These are phyloP conservation scores for Tribolium castaneum DNA, from an alignment of 1,140 invertebrate species.

Conservation along the genomic window DNA sequence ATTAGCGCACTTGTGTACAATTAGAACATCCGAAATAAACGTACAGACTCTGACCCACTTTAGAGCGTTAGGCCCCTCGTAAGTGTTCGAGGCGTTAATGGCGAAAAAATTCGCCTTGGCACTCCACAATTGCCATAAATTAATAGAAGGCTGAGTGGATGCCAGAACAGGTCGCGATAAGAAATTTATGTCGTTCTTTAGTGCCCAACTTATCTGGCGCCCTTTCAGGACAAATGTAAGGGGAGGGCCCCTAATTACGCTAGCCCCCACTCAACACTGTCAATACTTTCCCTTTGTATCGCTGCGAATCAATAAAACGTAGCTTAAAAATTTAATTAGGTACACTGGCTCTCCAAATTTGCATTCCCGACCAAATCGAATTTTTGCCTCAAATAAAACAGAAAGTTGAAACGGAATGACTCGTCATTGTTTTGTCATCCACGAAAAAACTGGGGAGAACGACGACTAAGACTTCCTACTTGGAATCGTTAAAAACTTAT, in stretches of 20 bases:
- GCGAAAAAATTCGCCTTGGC: not conserved
- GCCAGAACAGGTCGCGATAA: not conserved
- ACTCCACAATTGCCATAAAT: slow-evolving; percentile 9
- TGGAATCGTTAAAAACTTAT: slow-evolving; percentile 13
- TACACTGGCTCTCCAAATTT: not conserved
- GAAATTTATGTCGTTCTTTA: slow-evolving; percentile 23
- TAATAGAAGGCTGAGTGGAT: not conserved
- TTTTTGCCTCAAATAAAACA: not conserved
- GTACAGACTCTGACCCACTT: not conserved
- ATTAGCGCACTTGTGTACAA: slow-evolving; percentile 19
- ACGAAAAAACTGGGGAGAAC: not conserved
- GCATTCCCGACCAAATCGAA: not conserved
- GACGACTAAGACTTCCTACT: not conserved
- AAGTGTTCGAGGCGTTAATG: not conserved
- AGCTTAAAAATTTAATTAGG: not conserved
- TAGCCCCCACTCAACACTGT: not conserved
- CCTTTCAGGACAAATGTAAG: slow-evolving; percentile 11
- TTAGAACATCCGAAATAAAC: slow-evolving; percentile 12
- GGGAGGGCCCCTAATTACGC: not conserved
- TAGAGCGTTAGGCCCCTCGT: too few species aligned
- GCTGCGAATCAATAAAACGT: not conserved
- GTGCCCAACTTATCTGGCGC: slow-evolving; percentile 15
- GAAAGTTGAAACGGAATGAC: not conserved
- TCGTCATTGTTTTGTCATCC: not conserved
- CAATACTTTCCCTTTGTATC: not conserved